These are phyloP conservation scores for Tragopan temminckii DNA, from an alignment of 2,797 vertebrate genomes.

Conservation along the genomic window DNA sequence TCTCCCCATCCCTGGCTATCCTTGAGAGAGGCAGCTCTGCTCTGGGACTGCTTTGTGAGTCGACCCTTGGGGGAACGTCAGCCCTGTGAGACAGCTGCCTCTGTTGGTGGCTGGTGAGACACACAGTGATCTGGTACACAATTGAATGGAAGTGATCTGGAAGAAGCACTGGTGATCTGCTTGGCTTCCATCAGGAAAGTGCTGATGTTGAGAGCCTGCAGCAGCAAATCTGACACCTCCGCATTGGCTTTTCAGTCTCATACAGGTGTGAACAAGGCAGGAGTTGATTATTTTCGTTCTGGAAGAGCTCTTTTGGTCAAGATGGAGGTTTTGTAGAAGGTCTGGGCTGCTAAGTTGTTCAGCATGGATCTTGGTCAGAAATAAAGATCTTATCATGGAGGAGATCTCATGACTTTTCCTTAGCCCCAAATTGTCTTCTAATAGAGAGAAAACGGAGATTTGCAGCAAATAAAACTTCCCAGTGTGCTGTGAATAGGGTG, in stretches of 20 bases:
- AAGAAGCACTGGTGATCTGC: not conserved
- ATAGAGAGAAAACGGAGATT: not conserved
- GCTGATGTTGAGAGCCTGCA: not conserved
- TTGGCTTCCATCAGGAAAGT: not conserved
- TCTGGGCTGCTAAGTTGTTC: not conserved
- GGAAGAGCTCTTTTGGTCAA: not conserved
- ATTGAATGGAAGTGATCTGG: not conserved
- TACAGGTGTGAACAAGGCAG: not conserved
- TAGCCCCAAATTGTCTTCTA: not conserved
- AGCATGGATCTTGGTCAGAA: not conserved
- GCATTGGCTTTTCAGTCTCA: not conserved
- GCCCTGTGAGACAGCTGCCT: not conserved
- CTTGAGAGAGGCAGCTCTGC: not conserved
- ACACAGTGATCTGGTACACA: not conserved
- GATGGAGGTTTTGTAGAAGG: not conserved
- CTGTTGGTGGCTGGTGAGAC: not conserved
- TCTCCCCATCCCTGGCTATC: not conserved
- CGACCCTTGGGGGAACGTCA: not conserved
- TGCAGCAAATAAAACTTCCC: not conserved
- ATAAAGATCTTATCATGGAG: not conserved
- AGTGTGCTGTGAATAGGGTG: not conserved
- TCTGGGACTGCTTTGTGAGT: not conserved
- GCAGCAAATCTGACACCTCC: not conserved
- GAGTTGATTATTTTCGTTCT: not conserved
- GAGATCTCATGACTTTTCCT: not conserved